Evolutionary conservation across 2,888 invertebrate genomes (phyloP).

Genomic region (Dexiosoma caninum): DNA sequence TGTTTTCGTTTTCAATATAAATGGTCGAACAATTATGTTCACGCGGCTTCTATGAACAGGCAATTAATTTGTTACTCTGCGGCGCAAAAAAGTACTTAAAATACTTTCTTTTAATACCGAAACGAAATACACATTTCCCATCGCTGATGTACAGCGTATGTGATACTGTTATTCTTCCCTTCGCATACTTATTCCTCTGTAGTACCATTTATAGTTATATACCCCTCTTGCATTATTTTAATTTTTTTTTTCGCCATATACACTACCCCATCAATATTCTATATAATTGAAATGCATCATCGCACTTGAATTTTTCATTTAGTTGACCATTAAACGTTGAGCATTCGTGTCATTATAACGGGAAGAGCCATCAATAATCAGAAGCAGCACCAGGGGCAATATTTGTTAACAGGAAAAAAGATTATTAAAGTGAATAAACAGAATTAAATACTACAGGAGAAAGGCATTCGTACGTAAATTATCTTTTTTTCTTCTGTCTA

Average conservation of each 20-base stretch:
- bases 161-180: constrained; percentile 25
- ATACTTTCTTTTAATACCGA: too few relatives aligned
- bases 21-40: too few relatives aligned
- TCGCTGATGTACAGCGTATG: neutral
- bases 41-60: too few relatives aligned
- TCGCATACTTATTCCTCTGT: neutral
- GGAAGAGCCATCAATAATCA: neutral
- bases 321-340: constrained; percentile 62
- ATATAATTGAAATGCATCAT: constrained; percentile 48
- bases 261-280: constrained; percentile 5
- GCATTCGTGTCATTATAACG: constrained; percentile 28
- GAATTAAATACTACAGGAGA: constrained; percentile 21
- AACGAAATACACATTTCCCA: too few relatives aligned
- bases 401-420: neutral
- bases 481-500: neutral
- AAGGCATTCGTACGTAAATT: constrained; percentile 23
- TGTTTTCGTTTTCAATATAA: too few relatives aligned
- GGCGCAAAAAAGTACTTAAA: too few relatives aligned
- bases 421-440: constrained; percentile 26
- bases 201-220: neutral
- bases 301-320: constrained; percentile 49
- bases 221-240: constrained; percentile 21
- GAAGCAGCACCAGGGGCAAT: neutral
- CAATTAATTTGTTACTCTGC: too few relatives aligned
- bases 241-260: neutral